Base-by-base conservation (phyloP, 2,113 vertebrate genomes). In the Gopherus evgoodei region DNA sequence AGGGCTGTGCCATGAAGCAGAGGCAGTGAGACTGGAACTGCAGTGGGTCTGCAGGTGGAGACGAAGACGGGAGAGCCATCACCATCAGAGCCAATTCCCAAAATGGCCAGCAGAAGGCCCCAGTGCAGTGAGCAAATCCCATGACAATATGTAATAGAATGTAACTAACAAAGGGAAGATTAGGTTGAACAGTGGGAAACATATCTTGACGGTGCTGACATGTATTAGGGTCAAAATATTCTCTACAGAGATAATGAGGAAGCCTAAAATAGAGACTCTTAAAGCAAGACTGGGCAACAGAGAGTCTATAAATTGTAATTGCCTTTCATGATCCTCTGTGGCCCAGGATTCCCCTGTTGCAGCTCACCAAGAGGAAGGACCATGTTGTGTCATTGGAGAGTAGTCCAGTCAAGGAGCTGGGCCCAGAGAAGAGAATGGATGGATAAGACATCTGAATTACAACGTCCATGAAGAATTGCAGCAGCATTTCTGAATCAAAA, bases 201-300 rank as follows among this genome's bases (percentile, higher is more conserved):
- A n/a, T 1, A 25, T 31, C 11, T 2, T 65, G 12, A 19, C 31
- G 16, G 0, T 3, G 25, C 0, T 3, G 0, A 1, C 10, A 3
- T 1, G 2, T 52, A 3, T 76, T 50, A n/a, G 2, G 0, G 3
- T 62, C 88, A 24, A 78, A 83, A 47, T 42, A 83, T 11, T 72
- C 3, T 62, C 17, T 87, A 2, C 16, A 11, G 8, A 6, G 87
- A 50, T 5, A 38, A 11, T 57, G 9, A 81, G 22, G 75, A 82
- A 90, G 13, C 49, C 0, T 2, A 59, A 6, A 87, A 80, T 35
- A 44, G 27, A 59, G 5, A 7, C 1, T 79, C 3, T 27, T 38
- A 38, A 72, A 72, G 9, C n/a, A 11, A n/a, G n/a, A 19, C n/a
- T 75, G 12, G 12, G 27, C 3, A 84, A 19, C 80, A 54, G 3